A percentile compares a stretch with the other conserved stretches of the same genome.
These are phyloP conservation scores for Tipula lateralis DNA, from an alignment of 2,888 invertebrate genomes.

Conservation along the genomic window DNA sequence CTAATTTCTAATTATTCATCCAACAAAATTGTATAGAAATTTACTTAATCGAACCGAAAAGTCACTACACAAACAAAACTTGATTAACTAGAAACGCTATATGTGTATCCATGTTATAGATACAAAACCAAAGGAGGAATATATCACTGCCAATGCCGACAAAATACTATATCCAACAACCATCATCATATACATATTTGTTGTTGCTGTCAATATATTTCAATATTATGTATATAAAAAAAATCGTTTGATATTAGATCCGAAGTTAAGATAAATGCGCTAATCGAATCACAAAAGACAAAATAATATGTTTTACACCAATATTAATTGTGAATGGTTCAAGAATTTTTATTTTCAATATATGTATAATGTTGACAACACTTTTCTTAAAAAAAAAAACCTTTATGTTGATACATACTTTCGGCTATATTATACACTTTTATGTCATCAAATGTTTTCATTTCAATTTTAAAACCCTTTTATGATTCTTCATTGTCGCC, in stretches of 20 bases:
- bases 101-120: no score
- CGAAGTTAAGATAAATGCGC: slow-evolving; percentile 11
- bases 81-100: background rate
- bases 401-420: background rate
- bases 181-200: background rate
- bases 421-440: background rate
- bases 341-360: background rate
- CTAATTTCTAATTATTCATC: slow-evolving; percentile 15
- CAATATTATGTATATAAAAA: background rate
- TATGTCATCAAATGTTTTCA: background rate
- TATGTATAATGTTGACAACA: background rate
- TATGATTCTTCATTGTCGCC: background rate
- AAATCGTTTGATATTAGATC: background rate
- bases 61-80: background rate
- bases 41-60: background rate
- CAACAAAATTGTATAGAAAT: background rate
- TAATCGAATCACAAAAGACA: slow-evolving; percentile 24
- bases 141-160: slow-evolving; percentile 15
- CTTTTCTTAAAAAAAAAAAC: background rate
- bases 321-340: slow-evolving; percentile 19
- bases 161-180: background rate
- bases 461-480: background rate
- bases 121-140: background rate
- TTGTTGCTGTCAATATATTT: background rate
- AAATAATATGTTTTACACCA: slow-evolving; percentile 16